Conservation (phyloP, 2,888 invertebrate genomes). For the Ophioninae sp. region DNA sequence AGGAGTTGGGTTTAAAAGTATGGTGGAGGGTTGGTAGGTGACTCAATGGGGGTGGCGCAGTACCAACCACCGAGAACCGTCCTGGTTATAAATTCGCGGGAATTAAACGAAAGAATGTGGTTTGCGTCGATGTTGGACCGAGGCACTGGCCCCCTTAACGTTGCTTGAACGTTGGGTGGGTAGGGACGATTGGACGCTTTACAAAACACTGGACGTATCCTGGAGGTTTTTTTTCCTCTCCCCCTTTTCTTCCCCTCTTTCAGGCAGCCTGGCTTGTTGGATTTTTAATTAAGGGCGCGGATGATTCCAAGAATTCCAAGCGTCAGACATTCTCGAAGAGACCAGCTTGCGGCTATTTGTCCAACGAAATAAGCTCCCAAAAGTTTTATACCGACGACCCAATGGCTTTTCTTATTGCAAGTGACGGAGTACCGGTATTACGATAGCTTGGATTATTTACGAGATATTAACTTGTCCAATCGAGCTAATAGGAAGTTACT, state of each 20-base stretch:
- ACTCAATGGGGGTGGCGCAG: slow-evolving; percentile 14
- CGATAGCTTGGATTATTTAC: too few species aligned
- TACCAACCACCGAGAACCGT: slow-evolving; percentile 56
- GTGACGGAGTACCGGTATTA: neutral
- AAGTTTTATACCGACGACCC: neutral
- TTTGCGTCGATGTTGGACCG: slow-evolving; percentile 78
- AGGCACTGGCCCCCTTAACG: slow-evolving; percentile 74
- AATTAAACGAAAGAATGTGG: slow-evolving; percentile 81
- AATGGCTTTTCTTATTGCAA: neutral
- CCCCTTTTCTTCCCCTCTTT: slow-evolving; percentile 9
- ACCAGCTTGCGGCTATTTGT: slow-evolving; percentile 67
- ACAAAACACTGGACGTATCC: slow-evolving; percentile 48
- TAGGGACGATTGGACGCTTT: slow-evolving; percentile 17
- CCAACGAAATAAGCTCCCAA: slow-evolving; percentile 48
- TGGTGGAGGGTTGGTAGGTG: slow-evolving; percentile 29
- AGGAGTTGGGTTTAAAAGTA: slow-evolving; percentile 45
- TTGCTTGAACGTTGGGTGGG: slow-evolving; percentile 45
- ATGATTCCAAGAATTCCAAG: slow-evolving; percentile 80
- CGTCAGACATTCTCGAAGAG: slow-evolving; percentile 71
- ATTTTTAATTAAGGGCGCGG: slow-evolving; percentile 81
- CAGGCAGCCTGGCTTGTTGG: slow-evolving; percentile 80
- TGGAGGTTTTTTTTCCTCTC: slow-evolving; percentile 5
- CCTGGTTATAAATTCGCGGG: slow-evolving; percentile 79
- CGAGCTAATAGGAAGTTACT: too few species aligned
- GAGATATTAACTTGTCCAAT: too few species aligned